phyloP scores from a whole-genome alignment of 2,113 vertebrate genomes.

The Climacteris rufus region DNA sequence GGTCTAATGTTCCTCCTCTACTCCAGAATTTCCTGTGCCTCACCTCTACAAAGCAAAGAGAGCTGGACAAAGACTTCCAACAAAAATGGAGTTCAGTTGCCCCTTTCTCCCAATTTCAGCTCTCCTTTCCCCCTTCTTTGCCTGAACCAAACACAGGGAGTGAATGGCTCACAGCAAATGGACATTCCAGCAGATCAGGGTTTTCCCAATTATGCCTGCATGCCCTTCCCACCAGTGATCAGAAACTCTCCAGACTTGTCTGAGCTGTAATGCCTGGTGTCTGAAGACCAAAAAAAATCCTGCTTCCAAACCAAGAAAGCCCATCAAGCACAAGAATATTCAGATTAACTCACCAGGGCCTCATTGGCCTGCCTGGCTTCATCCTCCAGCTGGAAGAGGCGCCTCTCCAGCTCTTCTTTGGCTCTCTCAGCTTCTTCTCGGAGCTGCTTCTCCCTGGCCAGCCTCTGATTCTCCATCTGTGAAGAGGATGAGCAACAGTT shows the following conservation, averaged over 20 bases:
- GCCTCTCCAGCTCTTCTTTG: conserved; percentile 87
- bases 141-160: neutral
- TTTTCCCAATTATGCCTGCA: neutral
- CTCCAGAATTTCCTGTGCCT: neutral
- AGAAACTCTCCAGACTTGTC: neutral
- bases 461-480: conserved; percentile 88
- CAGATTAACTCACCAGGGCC: conserved; percentile 77
- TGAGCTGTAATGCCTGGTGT: neutral
- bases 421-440: conserved; percentile 88
- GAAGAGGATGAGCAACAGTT: neutral
- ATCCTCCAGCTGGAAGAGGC: conserved; percentile 89
- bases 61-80: neutral
- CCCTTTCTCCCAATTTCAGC: neutral
- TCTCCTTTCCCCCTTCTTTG: neutral
- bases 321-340: neutral
- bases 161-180: neutral
- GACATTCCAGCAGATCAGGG: neutral
- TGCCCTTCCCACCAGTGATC: neutral
- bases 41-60: neutral
- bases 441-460: conserved; percentile 89
- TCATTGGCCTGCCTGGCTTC: conserved; percentile 87
- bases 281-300: neutral
- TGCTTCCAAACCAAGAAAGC: neutral
- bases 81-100: neutral
- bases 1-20: neutral